These are phyloP conservation scores for Amitus sp. DNA, from an alignment of 2,888 invertebrate genomes.

Conservation along the genomic window DNA sequence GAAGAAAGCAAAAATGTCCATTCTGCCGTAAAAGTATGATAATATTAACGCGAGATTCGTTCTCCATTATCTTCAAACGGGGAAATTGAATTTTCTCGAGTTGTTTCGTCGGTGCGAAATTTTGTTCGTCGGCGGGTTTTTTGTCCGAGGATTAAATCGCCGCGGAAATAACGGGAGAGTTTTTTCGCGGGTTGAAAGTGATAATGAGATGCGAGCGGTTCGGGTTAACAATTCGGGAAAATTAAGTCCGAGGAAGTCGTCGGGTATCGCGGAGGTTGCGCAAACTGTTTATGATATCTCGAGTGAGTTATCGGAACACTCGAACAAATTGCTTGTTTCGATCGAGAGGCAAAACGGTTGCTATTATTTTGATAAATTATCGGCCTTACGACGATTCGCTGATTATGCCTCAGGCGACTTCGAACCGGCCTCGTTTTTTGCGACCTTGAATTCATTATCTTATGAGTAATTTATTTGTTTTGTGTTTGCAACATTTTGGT, in stretches of 20 bases:
- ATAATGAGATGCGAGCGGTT: too few relatives aligned
- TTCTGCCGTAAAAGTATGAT: background rate
- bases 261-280: background rate
- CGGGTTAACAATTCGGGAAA: background rate
- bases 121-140: background rate
- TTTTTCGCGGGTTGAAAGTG: background rate
- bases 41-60: background rate
- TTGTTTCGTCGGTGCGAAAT: too few relatives aligned
- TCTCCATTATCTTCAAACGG: too few relatives aligned
- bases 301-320: constrained; percentile 24
- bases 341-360: constrained; percentile 44
- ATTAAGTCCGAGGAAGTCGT: too few relatives aligned
- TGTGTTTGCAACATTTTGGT: too few relatives aligned
- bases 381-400: too few relatives aligned
- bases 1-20: background rate
- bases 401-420: too few relatives aligned
- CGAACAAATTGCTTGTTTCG: constrained; percentile 36
- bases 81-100: too few relatives aligned
- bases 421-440: too few relatives aligned
- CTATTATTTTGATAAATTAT: constrained; percentile 28
- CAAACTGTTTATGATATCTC: background rate
- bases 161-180: background rate
- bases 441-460: too few relatives aligned
- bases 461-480: too few relatives aligned
- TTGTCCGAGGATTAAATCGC: background rate